These are phyloP conservation scores for Phrynocephalus forsythii DNA, from an alignment of 2,797 vertebrate genomes.

Conservation along the genomic window DNA sequence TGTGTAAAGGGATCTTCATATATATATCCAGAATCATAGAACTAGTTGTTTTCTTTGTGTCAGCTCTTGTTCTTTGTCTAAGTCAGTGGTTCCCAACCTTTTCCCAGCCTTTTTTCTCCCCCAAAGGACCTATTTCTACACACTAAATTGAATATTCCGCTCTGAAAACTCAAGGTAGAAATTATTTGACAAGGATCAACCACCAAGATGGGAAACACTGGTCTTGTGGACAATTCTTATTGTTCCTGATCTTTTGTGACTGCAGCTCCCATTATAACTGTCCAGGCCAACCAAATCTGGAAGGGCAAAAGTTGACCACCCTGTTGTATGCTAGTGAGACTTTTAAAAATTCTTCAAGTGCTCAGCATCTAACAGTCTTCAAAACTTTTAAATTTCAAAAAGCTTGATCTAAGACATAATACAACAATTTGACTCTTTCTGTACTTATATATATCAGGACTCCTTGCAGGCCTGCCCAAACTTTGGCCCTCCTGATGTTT, in stretches of 20 bases:
- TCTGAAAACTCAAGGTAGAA: too few relatives aligned
- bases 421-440: not conserved
- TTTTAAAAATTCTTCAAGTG: not conserved
- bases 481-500: too few relatives aligned
- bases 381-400: not conserved
- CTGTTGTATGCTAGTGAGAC: not conserved
- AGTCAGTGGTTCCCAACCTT: too few relatives aligned
- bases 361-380: too few relatives aligned
- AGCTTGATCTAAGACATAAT: not conserved
- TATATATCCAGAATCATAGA: not conserved
- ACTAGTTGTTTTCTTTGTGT: not conserved
- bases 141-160: too few relatives aligned
- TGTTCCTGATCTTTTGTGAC: not conserved
- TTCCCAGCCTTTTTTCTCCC: too few relatives aligned
- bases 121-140: too few relatives aligned
- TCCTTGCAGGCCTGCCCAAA: too few relatives aligned
- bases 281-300: not conserved
- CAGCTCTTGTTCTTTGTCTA: not conserved
- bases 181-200: too few relatives aligned
- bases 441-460: not conserved
- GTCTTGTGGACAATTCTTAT: not conserved
- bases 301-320: not conserved
- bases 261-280: not conserved
- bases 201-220: too few relatives aligned
- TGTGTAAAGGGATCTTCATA: not conserved